Conservation (phyloP, 2,113 vertebrate genomes). For the Perca flavescens region DNA sequence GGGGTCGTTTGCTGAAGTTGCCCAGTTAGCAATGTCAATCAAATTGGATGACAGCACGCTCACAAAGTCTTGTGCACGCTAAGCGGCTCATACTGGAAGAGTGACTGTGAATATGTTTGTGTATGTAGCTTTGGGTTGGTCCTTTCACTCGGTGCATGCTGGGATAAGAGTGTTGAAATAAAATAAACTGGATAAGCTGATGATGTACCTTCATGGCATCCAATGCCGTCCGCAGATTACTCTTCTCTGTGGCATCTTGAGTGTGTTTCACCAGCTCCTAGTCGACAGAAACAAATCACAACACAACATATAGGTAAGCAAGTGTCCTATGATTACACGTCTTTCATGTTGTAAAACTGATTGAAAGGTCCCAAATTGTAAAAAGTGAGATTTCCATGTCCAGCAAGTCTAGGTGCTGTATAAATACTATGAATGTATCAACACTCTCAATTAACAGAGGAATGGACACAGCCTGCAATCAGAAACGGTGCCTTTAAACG, state of each 20-base stretch:
- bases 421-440: too few relatives aligned
- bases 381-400: too few relatives aligned
- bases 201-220: slow-evolving; percentile 95
- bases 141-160: neutral
- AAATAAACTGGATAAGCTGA: neutral
- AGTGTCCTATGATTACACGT: neutral
- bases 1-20: neutral
- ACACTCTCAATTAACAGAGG: too few relatives aligned
- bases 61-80: neutral
- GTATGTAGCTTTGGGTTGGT: neutral
- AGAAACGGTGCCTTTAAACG: too few relatives aligned
- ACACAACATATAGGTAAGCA: neutral
- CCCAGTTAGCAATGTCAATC: neutral
- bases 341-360: neutral
- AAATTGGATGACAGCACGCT: neutral
- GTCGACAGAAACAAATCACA: slow-evolving; percentile 36
- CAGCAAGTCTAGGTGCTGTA: too few relatives aligned
- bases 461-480: too few relatives aligned
- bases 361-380: neutral
- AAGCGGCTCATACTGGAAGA: neutral
- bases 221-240: slow-evolving; percentile 91
- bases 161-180: neutral
- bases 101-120: neutral
- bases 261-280: slow-evolving; percentile 98
- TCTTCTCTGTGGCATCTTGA: slow-evolving; percentile 88